Evolutionary conservation across 2,888 invertebrate genomes (phyloP), one percentile per base, ranked within the genome.

Genomic region (Notocelia uddmanniana): DNA sequence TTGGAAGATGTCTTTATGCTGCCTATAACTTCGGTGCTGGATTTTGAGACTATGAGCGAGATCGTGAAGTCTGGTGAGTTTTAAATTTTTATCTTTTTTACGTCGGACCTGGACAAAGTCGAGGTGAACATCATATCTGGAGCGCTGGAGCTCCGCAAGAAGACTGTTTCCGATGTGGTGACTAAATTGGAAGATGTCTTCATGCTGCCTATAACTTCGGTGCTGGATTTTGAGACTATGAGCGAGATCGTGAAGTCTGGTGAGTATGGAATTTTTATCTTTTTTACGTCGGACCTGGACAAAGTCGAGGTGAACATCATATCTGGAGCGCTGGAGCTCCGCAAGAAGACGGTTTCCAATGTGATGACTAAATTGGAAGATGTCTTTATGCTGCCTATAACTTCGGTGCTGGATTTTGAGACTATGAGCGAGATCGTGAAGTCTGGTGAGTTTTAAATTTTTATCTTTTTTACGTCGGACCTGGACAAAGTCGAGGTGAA

Each of bases 111-210:
- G 75, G 98, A 98, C 87, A 97, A 96, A 80, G 98, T 99, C 83
- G 99, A 99, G 89, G 98, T 99, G 59, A 98, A 99, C 89, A 99
- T 99, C 73, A 99, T 99, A 79, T 97, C 98, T 2, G 99, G 99
- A 19, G 99, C 99, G 10, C 90, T 99, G 80, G 98, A 98, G 86
- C 94, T 99, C 71, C 96, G 97, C 64, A 97, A 96, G 87, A 99
- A 99, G 91, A 97, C 96, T 0, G 99, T 99, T 0, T 93, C 95
- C 0, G 97, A 99, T 81, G 97, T 99, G 18, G 99, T 99, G 99
- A 99, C 99, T 10, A 97, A 96, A 83, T 96, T 99, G 67, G 98
- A 98, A 80, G 99, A 99, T 89, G 98, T 98, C 41, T 99, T 97
- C 90, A 99, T 99, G 99, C 93, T 99, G 75, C 97, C 98, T 54